Evolutionary conservation across 2,113 vertebrate species (phyloP).

Genomic region (Zosterops hypoxanthus): DNA sequence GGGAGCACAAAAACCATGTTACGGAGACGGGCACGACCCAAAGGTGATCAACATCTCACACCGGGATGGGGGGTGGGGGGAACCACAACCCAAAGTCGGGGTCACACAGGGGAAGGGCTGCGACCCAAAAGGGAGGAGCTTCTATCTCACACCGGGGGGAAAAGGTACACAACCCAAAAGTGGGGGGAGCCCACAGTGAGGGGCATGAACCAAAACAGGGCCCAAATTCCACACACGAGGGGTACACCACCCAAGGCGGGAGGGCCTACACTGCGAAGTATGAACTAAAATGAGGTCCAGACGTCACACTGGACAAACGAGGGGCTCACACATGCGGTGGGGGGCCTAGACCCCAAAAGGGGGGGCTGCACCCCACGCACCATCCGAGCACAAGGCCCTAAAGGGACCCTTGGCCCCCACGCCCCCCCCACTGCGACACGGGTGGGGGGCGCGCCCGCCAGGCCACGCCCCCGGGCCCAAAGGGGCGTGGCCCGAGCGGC

Average conservation of each 20-base stretch:
- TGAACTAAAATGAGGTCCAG: neutral
- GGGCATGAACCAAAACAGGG: neutral
- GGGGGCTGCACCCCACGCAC: neutral
- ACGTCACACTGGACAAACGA: neutral
- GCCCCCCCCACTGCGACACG: neutral
- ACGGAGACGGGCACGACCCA: accelerated
- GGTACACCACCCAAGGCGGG: neutral
- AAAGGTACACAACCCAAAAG: neutral
- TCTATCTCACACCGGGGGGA: neutral
- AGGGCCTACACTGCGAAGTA: too few species aligned
- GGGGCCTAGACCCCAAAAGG: neutral
- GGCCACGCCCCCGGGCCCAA: neutral
- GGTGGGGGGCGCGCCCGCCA: neutral
- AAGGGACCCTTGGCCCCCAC: neutral
- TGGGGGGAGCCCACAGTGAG: too few species aligned
- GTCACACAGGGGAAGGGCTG: accelerated
- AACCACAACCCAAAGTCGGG: neutral
- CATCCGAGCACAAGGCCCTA: accelerated
- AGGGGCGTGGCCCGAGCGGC: neutral
- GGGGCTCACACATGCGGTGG: too few species aligned
- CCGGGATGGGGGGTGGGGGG: accelerated
- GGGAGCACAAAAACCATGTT: neutral
- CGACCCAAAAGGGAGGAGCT: neutral
- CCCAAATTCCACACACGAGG: neutral
- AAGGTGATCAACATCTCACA: neutral